phyloP scores from a whole-genome alignment of 1,140 invertebrate species.

The Hyles euphorbiae region DNA sequence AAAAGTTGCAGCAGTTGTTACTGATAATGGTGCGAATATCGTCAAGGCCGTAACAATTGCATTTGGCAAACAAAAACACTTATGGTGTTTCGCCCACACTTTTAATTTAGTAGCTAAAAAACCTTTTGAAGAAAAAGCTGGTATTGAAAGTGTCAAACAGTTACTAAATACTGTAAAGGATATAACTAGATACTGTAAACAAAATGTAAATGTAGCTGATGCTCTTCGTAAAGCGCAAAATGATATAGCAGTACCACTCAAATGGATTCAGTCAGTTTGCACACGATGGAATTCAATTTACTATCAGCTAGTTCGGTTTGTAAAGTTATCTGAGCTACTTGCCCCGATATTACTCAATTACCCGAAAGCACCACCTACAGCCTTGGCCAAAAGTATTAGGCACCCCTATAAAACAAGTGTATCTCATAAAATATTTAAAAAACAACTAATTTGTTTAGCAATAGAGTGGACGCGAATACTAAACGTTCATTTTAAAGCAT shows the following conservation, averaged over 20 bases:
- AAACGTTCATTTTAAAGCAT: no score
- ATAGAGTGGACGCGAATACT: no score
- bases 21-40: slow-evolving; percentile 52
- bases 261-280: no score
- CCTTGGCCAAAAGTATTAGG: no score
- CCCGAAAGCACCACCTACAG: no score
- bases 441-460: no score
- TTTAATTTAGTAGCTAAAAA: slow-evolving; percentile 37
- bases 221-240: slow-evolving; percentile 30
- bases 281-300: no score
- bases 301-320: no score
- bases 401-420: no score
- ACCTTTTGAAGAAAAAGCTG: slow-evolving; percentile 25
- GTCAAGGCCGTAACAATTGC: slow-evolving; percentile 39
- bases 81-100: slow-evolving; percentile 42
- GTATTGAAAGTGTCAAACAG: slow-evolving; percentile 27
- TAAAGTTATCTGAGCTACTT: no score
- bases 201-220: slow-evolving; percentile 30
- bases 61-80: slow-evolving; percentile 46
- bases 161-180: slow-evolving; percentile 32
- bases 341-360: no score
- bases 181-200: slow-evolving; percentile 34
- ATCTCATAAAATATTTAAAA: no score
- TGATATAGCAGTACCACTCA: not conserved
- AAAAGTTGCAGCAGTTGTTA: slow-evolving; percentile 47